Evolutionary conservation across 2,888 invertebrate genomes (phyloP).

Genomic region (Athalia circularis): DNA sequence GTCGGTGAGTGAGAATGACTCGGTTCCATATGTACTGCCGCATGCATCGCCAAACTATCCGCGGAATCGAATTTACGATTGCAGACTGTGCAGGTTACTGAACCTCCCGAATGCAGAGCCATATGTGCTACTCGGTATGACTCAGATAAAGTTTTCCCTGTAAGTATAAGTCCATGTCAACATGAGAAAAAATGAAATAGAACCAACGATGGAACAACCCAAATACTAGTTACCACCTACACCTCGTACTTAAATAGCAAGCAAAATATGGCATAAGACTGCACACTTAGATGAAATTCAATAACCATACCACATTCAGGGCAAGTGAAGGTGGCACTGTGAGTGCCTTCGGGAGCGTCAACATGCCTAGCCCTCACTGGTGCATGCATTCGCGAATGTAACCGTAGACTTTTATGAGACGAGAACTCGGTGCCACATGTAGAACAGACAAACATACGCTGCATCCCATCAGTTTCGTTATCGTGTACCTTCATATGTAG

Average conservation of each 20-base stretch:
- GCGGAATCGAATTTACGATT: slow-evolving; percentile 83
- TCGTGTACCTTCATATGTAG: slow-evolving; percentile 80
- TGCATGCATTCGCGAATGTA: slow-evolving; percentile 86
- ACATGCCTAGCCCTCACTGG: slow-evolving; percentile 78
- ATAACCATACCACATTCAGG: slow-evolving; percentile 67
- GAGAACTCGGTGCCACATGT: slow-evolving; percentile 83
- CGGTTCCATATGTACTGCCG: slow-evolving; percentile 79
- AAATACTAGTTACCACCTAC: too few species aligned
- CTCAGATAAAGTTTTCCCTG: slow-evolving; percentile 71
- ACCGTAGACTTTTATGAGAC: slow-evolving; percentile 80
- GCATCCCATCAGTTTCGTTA: slow-evolving; percentile 59
- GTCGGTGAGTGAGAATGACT: slow-evolving; percentile 59
- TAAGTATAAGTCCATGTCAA: not conserved
- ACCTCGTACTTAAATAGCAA: slow-evolving; percentile 54
- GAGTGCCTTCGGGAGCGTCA: slow-evolving; percentile 72
- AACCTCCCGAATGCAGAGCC: slow-evolving; percentile 79
- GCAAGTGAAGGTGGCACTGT: slow-evolving; percentile 67
- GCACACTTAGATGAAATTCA: slow-evolving; percentile 13
- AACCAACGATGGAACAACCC: too few species aligned
- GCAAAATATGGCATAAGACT: slow-evolving; percentile 16
- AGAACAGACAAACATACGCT: slow-evolving; percentile 76
- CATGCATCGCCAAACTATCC: slow-evolving; percentile 83
- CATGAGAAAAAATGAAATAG: slow-evolving; percentile 1
- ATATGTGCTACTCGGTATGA: slow-evolving; percentile 80
- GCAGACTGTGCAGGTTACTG: slow-evolving; percentile 80